Conservation (phyloP, 2,113 vertebrate genomes). For the Gobius niger region DNA sequence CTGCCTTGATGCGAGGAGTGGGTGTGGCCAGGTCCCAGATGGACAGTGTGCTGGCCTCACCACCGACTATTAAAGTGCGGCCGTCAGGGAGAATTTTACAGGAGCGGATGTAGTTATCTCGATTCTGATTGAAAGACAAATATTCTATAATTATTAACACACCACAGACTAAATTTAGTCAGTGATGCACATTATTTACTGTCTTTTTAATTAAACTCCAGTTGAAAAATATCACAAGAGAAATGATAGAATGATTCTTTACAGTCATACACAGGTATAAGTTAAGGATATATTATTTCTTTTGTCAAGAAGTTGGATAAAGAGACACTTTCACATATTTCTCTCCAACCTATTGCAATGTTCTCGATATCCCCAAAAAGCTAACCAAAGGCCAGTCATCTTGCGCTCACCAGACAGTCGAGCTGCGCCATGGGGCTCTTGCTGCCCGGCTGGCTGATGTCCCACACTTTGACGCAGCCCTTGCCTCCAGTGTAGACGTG, state of each 20-base stretch:
- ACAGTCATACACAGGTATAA: no score
- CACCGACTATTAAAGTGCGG: conserved; percentile 80
- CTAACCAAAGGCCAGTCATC: conserved; percentile 19
- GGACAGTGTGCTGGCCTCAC: conserved; percentile 84
- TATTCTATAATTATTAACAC: neutral
- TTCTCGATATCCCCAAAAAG: neutral
- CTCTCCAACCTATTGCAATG: neutral
- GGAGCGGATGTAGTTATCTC: conserved; percentile 85
- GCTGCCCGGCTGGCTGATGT: conserved; percentile 82
- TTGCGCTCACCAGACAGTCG: conserved; percentile 74
- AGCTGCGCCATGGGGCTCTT: conserved; percentile 75
- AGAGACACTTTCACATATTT: neutral
- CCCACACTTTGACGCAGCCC: conserved; percentile 92
- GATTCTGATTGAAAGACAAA: conserved; percentile 70
- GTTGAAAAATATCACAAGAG: no score
- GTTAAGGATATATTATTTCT: no score
- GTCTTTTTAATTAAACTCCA: no score
- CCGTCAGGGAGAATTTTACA: conserved; percentile 83
- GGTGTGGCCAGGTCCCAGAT: conserved; percentile 82
- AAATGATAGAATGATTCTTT: no score
- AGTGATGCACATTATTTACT: no score
- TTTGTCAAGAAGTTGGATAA: no score
- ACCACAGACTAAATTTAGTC: no score
- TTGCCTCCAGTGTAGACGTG: conserved; percentile 90
- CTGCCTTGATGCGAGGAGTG: conserved; percentile 85